phyloP scores from a whole-genome alignment of 2,113 vertebrate genomes.

The Eolophus roseicapilla region DNA sequence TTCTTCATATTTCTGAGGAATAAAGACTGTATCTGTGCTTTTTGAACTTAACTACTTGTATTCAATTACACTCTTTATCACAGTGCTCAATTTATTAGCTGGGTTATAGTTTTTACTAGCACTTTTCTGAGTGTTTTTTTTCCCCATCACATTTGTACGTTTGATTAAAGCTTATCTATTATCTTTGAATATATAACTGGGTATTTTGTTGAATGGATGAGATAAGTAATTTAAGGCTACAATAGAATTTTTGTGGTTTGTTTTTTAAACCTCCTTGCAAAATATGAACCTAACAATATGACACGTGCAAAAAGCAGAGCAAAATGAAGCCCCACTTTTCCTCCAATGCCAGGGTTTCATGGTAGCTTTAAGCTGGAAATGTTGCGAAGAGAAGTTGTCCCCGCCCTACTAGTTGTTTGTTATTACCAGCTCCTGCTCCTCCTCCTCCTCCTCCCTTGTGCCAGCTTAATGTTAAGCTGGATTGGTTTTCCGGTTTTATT shows the following conservation, averaged over 20 bases:
- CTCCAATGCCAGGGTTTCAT: not conserved
- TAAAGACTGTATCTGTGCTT: not conserved
- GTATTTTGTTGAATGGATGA: not conserved
- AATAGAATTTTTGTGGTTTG: not conserved
- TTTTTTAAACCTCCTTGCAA: not conserved
- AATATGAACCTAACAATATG: not conserved
- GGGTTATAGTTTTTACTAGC: not conserved
- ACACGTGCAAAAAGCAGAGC: not conserved
- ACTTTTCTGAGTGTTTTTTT: not conserved
- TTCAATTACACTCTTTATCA: not conserved
- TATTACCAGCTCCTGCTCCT: slow-evolving; percentile 4
- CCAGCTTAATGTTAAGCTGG: not conserved
- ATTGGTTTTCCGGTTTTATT: not conserved
- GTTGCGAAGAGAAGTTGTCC: not conserved
- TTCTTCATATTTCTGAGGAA: not conserved
- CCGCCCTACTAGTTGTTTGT: slow-evolving; percentile 8
- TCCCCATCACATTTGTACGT: not conserved
- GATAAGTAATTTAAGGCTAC: not conserved
- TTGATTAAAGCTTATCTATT: not conserved
- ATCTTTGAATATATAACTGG: not conserved
- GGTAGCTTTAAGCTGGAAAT: not conserved
- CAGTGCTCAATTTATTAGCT: not conserved
- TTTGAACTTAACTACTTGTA: not conserved
- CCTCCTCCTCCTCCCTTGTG: not conserved
- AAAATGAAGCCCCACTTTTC: not conserved